A percentile compares a stretch with the other conserved stretches of the same genome.
phyloP scores from a whole-genome alignment of 2,113 vertebrate species.

The Neodontobutis hainanensis region DNA sequence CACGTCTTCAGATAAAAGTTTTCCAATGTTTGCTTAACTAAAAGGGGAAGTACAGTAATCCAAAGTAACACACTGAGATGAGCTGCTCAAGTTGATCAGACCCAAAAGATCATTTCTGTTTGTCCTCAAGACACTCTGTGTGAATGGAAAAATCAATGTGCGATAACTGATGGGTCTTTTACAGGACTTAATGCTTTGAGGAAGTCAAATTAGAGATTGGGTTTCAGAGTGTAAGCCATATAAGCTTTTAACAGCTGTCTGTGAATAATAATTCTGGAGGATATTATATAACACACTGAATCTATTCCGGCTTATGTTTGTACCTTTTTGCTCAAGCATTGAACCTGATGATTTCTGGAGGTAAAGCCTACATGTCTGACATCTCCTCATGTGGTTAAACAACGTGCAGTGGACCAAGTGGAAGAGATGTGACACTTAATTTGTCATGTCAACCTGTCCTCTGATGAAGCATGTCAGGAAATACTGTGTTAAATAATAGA shows the following conservation, averaged over 20 bases:
- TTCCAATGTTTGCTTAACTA: too few relatives aligned
- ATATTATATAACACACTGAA: constrained; percentile 32
- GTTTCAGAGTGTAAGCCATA: constrained; percentile 65
- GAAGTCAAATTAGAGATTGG: constrained; percentile 73
- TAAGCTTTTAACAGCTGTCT: constrained; percentile 59
- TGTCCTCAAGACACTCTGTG: constrained; percentile 28
- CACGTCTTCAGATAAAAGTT: too few relatives aligned
- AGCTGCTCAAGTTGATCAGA: constrained; percentile 16
- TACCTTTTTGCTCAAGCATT: constrained; percentile 6
- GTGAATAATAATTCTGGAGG: constrained; percentile 19
- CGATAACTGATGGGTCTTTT: constrained; percentile 66
- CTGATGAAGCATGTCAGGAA: not conserved
- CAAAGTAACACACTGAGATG: not conserved
- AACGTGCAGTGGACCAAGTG: not conserved
- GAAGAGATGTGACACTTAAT: not conserved
- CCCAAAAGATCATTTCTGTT: constrained; percentile 22
- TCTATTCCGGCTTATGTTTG: constrained; percentile 7
- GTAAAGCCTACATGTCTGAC: not conserved
- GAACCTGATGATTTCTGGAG: not conserved
- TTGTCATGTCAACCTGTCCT: constrained; percentile 21
- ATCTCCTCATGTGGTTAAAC: not conserved
- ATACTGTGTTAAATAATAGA: not conserved
- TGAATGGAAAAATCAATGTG: constrained; percentile 65
- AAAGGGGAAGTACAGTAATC: too few relatives aligned
- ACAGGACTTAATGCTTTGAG: constrained; percentile 67